These are phyloP conservation scores for Leuciscus idus DNA, from an alignment of 2,113 vertebrate species.

Conservation along the genomic window DNA sequence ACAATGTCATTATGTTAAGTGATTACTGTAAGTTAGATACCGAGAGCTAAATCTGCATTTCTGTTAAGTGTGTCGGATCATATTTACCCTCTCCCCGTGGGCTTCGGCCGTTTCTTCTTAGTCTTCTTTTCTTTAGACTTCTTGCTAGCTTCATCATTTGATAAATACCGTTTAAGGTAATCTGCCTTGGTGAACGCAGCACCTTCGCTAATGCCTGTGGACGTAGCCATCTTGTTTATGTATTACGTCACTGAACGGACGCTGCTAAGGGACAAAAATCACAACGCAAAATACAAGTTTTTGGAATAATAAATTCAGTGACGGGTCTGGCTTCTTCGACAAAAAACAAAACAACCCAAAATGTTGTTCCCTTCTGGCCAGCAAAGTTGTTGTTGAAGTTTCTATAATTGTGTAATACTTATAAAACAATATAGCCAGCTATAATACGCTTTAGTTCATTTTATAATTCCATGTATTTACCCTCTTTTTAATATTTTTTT, in stretches of 20 bases:
- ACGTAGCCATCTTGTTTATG: constrained; percentile 71
- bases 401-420: too few species aligned
- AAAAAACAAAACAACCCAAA: too few species aligned
- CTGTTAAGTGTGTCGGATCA: accelerated
- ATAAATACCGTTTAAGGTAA: constrained; percentile 79
- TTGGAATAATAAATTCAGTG: neutral
- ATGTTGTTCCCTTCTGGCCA: too few species aligned
- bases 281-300: neutral
- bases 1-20: neutral
- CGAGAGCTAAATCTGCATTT: neutral
- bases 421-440: too few species aligned
- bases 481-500: too few species aligned
- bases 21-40: neutral
- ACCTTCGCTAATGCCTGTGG: constrained; percentile 48
- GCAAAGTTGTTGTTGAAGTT: too few species aligned
- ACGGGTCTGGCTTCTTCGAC: neutral
- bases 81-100: constrained; percentile 69
- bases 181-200: constrained; percentile 74
- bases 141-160: constrained; percentile 61
- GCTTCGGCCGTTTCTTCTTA: constrained; percentile 72
- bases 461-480: neutral
- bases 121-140: constrained; percentile 68
- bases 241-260: constrained; percentile 59
- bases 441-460: neutral
- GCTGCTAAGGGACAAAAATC: constrained; percentile 54